phyloP scores from a whole-genome alignment of 35 echinoderm and acorn worm species.

The Apostichopus californicus region DNA sequence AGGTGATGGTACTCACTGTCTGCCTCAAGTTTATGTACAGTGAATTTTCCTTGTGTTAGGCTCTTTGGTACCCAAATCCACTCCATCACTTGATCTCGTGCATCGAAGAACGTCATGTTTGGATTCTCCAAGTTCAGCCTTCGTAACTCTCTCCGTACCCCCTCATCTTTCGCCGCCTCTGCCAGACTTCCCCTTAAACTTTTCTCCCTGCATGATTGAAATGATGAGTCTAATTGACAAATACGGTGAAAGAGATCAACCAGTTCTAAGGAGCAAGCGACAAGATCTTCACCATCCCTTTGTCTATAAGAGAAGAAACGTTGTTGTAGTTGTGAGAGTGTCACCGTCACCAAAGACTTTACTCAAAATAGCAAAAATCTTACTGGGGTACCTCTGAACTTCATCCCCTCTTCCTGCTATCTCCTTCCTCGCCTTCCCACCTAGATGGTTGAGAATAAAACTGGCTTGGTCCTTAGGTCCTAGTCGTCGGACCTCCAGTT shows the following conservation, averaged over 20 bases:
- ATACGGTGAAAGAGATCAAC: not conserved
- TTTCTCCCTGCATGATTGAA: not conserved
- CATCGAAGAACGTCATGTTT: not conserved
- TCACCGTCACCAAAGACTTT: constrained; percentile 1
- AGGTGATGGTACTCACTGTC: too few relatives aligned
- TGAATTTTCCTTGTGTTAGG: too few relatives aligned
- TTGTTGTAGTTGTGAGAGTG: not conserved
- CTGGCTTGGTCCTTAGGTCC: not conserved
- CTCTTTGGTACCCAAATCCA: not conserved
- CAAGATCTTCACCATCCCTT: not conserved
- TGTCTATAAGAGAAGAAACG: not conserved
- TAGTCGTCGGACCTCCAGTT: not conserved
- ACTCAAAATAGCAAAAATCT: not conserved
- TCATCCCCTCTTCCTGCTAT: not conserved
- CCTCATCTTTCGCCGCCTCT: not conserved
- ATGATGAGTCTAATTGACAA: not conserved
- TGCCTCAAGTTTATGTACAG: too few relatives aligned
- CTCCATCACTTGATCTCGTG: not conserved
- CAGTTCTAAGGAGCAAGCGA: not conserved
- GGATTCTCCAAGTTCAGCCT: not conserved
- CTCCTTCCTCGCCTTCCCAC: not conserved
- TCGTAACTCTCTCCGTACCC: not conserved
- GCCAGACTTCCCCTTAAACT: not conserved
- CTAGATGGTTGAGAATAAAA: not conserved
- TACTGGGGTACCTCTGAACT: not conserved